A percentile compares a stretch with the other conserved stretches of the same genome.
phyloP scores from a whole-genome alignment of 2,888 invertebrate species.

The Sphaerophoria rueppellii region DNA sequence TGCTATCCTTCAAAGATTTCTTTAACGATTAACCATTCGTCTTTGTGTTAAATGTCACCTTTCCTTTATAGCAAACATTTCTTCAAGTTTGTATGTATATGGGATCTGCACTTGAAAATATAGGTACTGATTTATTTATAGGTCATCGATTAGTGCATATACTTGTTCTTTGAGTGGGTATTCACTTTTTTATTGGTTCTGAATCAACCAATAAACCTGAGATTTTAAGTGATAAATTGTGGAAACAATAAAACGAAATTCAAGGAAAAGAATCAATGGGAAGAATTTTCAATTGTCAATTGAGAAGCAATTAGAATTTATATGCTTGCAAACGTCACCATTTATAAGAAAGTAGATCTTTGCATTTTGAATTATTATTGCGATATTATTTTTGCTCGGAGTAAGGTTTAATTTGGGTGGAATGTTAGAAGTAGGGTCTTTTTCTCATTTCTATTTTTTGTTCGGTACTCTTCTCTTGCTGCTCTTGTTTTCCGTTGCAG shows the following conservation, averaged over 20 bases:
- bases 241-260: constrained; percentile 5
- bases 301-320: constrained; percentile 23
- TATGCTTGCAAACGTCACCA: not conserved
- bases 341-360: not conserved
- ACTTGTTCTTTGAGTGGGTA: constrained; percentile 36
- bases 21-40: constrained; percentile 16
- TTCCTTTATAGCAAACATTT: not conserved
- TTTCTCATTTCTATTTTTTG: not conserved
- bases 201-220: constrained; percentile 38
- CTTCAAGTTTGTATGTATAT: not conserved
- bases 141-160: constrained; percentile 55
- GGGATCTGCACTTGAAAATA: constrained; percentile 23
- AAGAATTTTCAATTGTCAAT: constrained; percentile 32
- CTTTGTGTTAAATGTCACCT: constrained; percentile 34
- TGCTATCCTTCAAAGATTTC: constrained; percentile 33
- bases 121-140: constrained; percentile 54
- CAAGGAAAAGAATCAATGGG: constrained; percentile 32
- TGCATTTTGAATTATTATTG: not conserved
- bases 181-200: constrained; percentile 21
- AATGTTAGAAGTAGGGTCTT: no score
- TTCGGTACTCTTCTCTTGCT: no score
- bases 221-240: constrained; percentile 57
- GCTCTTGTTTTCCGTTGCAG: no score
- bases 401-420: no score
- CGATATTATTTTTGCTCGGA: no score